These are phyloP conservation scores for Aphelinus atriplicis DNA, from an alignment of 1,140 invertebrate species.

Conservation along the genomic window DNA sequence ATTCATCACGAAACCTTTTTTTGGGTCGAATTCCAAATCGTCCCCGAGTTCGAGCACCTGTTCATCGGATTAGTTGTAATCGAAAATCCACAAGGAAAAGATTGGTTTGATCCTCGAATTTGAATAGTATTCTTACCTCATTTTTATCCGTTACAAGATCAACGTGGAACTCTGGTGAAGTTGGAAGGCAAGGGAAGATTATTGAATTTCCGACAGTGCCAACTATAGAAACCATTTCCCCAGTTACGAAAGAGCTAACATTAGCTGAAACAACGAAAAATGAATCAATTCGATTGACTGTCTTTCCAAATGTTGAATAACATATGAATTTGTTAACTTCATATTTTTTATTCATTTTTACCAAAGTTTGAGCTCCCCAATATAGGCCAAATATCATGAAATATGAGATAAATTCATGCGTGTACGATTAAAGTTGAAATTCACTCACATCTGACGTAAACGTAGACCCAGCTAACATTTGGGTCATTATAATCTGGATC, in stretches of 20 bases:
- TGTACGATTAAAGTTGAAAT: too few species aligned
- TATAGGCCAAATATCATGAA: too few species aligned
- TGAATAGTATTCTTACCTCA: too few species aligned
- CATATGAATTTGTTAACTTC: neutral
- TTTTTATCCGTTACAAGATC: constrained; percentile 50
- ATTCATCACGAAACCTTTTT: constrained; percentile 69
- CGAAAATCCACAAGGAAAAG: too few species aligned
- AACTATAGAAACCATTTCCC: neutral
- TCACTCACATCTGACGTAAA: constrained; percentile 74
- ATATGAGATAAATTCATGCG: neutral
- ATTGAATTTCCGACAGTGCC: constrained; percentile 44
- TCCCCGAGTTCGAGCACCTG: constrained; percentile 50
- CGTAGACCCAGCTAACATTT: constrained; percentile 71
- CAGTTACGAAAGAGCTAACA: constrained; percentile 58
- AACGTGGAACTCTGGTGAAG: constrained; percentile 72
- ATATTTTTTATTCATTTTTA: too few species aligned
- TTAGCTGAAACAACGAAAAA: constrained; percentile 62
- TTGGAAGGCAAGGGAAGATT: constrained; percentile 75
- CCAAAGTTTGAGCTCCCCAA: too few species aligned
- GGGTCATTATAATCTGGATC: constrained; percentile 53
- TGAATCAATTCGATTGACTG: neutral
- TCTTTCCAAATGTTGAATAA: too few species aligned
- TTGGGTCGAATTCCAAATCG: constrained; percentile 68
- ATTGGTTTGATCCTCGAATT: too few species aligned
- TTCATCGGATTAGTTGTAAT: neutral